Evolutionary conservation across 1,140 invertebrate species (phyloP).

Genomic region (Temnothorax curvispinosus): DNA sequence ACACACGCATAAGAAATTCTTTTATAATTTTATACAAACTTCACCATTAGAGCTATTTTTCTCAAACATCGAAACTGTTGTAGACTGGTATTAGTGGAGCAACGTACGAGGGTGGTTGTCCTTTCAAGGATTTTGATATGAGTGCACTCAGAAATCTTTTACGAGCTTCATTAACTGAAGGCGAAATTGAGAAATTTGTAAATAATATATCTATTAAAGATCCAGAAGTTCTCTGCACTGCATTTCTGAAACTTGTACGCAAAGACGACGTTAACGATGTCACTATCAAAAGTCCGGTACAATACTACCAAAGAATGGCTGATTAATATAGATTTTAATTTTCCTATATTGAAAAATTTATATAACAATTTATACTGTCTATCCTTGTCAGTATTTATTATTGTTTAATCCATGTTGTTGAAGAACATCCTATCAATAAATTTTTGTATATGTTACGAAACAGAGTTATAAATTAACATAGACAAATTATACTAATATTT

Average conservation of each 20-base stretch:
- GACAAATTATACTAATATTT: conserved; percentile 53
- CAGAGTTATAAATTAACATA: conserved; percentile 28
- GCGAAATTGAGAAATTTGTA: conserved; percentile 71
- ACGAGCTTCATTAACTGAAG: conserved; percentile 77
- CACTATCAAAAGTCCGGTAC: conserved; percentile 76
- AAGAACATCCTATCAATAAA: background rate
- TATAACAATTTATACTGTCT: conserved; percentile 23
- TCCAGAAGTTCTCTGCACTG: conserved; percentile 76
- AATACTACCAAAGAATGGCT: conserved; percentile 78
- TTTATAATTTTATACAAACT: background rate
- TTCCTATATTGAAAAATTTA: background rate
- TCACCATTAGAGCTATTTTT: conserved; percentile 2
- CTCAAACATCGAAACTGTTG: conserved; percentile 64
- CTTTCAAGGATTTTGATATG: conserved; percentile 87
- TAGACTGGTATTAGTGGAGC: conserved; percentile 80
- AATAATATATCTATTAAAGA: conserved; percentile 43
- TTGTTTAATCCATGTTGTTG: background rate
- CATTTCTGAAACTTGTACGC: conserved; percentile 73
- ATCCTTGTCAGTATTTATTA: background rate
- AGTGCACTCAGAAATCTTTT: conserved; percentile 83
- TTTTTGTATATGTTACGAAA: conserved; percentile 1
- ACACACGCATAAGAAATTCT: background rate
- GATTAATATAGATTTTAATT: conserved; percentile 30
- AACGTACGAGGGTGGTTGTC: conserved; percentile 87
- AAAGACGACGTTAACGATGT: conserved; percentile 67